These are phyloP conservation scores for Lacerta bilineata DNA, from an alignment of 2,797 vertebrate species.

Conservation along the genomic window DNA sequence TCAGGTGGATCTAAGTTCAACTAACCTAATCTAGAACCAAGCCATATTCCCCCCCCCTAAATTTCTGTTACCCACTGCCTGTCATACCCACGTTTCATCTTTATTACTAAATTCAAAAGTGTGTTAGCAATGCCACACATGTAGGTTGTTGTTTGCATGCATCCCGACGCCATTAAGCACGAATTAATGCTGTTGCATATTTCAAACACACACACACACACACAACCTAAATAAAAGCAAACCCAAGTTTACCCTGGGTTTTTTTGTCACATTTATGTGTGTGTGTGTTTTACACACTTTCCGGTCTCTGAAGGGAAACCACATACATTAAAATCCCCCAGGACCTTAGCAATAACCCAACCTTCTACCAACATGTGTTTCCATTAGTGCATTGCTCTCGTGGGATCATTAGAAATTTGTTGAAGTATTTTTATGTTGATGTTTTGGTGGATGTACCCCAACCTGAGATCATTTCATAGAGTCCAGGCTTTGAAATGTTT, in stretches of 20 bases:
- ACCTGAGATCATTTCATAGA: too few species aligned
- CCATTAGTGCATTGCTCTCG: too few species aligned
- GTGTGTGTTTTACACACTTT: not conserved
- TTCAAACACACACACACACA: too few species aligned
- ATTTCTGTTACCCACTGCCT: not conserved
- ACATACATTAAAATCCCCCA: not conserved
- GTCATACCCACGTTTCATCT: not conserved
- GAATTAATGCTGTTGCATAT: not conserved
- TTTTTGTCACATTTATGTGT: not conserved
- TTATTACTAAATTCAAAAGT: not conserved
- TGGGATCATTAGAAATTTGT: too few species aligned
- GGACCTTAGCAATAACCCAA: not conserved
- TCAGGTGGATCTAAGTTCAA: too few species aligned
- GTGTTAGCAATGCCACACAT: not conserved
- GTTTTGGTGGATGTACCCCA: too few species aligned
- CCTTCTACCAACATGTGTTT: not conserved
- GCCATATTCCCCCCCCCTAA: too few species aligned
- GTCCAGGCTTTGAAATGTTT: too few species aligned
- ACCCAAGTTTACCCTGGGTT: not conserved
- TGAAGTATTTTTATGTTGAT: too few species aligned
- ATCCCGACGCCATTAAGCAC: not conserved
- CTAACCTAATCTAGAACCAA: too few species aligned
- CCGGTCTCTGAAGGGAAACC: not conserved
- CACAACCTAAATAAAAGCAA: not conserved
- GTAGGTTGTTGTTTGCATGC: constrained; percentile 11